Evolutionary conservation across 2,113 vertebrate genomes (phyloP).

Genomic region (Pelodiscus sinensis): DNA sequence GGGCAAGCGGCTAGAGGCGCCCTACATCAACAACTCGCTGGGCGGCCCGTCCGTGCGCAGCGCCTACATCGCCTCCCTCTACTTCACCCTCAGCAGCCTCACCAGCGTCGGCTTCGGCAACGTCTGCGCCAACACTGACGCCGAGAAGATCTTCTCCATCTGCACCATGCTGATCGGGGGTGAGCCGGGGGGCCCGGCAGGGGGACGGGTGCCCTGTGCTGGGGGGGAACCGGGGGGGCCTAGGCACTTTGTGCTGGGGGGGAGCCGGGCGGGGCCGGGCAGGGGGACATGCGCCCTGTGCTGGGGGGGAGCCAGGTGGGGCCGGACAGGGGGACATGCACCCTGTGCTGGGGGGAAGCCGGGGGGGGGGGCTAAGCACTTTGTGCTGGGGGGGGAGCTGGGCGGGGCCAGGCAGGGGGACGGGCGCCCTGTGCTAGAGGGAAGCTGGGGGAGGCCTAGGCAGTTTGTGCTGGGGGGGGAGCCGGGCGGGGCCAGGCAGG

Average conservation of each 20-base stretch:
- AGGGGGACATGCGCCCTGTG: accelerated
- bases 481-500: not conserved
- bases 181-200: constrained; percentile 69
- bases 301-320: not conserved
- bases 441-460: too few relatives aligned
- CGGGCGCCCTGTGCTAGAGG: not conserved
- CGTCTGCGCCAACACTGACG: constrained; percentile 94
- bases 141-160: constrained; percentile 97
- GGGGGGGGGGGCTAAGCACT: not conserved
- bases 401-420: accelerated
- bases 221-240: not conserved
- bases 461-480: not conserved
- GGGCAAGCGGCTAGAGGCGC: constrained; percentile 92
- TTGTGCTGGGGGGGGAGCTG: not conserved
- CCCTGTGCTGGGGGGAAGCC: not conserved
- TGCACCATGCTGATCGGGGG: constrained; percentile 98
- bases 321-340: accelerated
- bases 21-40: constrained; percentile 88
- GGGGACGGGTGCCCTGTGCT: not conserved
- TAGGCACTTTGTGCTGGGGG: not conserved
- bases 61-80: constrained; percentile 94
- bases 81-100: constrained; percentile 98
- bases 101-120: constrained; percentile 98
- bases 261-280: not conserved
- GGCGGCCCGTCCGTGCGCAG: constrained; percentile 92